Percentiles rank a stretch among this genome's conserved stretches.
These are phyloP conservation scores for Ceyx margarethae DNA, from an alignment of 2,113 vertebrate species.

Conservation along the genomic window DNA sequence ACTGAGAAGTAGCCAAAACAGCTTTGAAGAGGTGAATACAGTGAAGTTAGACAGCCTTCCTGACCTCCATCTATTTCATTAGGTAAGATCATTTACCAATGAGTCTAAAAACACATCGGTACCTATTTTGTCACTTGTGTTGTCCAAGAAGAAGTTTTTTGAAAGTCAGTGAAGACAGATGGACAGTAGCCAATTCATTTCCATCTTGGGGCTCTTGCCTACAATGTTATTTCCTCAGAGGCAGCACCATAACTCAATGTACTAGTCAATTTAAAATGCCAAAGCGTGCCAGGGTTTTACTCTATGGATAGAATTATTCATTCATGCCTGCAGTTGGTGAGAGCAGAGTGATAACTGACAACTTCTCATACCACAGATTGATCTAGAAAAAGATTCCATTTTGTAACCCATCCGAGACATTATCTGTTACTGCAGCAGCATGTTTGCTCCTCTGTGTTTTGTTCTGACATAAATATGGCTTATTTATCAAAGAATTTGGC, in stretches of 20 bases:
- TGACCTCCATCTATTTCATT: neutral
- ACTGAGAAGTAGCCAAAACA: neutral
- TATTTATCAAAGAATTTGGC: conserved; percentile 31
- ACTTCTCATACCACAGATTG: conserved; percentile 19
- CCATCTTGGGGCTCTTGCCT: conserved; percentile 6
- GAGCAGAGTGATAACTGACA: conserved; percentile 7
- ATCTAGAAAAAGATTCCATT: conserved; percentile 36
- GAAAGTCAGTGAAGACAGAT: conserved; percentile 26
- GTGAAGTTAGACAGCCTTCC: neutral
- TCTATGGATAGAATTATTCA: conserved; percentile 50
- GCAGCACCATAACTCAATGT: conserved; percentile 27
- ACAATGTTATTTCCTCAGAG: neutral
- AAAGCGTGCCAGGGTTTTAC: conserved; percentile 45
- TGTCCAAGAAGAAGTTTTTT: neutral
- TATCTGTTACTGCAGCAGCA: neutral
- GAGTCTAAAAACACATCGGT: neutral
- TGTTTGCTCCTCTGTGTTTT: conserved; percentile 18
- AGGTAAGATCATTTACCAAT: neutral
- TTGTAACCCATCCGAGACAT: neutral
- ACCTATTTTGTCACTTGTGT: neutral
- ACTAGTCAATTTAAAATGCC: conserved; percentile 48
- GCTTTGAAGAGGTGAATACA: neutral
- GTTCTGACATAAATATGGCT: conserved; percentile 25
- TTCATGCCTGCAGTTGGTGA: conserved; percentile 31
- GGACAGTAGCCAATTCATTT: conserved; percentile 18